These are phyloP conservation scores for Drosophila heteroneura DNA, from an alignment of 2,888 invertebrate genomes.

Conservation along the genomic window DNA sequence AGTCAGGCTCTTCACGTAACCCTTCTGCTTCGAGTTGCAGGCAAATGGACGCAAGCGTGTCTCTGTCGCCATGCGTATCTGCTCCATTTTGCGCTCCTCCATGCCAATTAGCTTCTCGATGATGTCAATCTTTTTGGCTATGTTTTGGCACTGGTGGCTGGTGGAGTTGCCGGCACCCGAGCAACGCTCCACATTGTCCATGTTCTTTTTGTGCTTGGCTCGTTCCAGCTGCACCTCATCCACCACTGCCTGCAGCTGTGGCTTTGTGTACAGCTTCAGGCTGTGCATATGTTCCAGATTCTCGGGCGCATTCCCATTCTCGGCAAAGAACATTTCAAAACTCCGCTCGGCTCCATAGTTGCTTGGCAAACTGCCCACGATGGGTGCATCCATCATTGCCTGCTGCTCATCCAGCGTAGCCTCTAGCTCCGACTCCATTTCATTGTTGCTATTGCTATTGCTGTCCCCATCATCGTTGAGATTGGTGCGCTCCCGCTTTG, in stretches of 20 bases:
- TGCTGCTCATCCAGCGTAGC: conserved; percentile 8
- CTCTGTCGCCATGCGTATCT: conserved; percentile 88
- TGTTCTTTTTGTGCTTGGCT: conserved; percentile 83
- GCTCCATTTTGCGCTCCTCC: conserved; percentile 89
- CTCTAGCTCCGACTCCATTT: conserved; percentile 31
- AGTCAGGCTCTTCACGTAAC: conserved; percentile 89
- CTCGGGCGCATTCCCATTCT: conserved; percentile 88
- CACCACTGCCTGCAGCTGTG: conserved; percentile 80
- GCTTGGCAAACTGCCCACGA: conserved; percentile 79
- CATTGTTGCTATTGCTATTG: conserved; percentile 39
- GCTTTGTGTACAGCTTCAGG: conserved; percentile 87
- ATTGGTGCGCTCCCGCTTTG: conserved; percentile 68
- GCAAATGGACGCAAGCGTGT: conserved; percentile 88
- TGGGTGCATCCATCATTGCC: conserved; percentile 7
- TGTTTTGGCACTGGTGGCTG: conserved; percentile 85
- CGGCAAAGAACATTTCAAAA: conserved; percentile 88
- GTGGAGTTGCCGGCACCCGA: conserved; percentile 68
- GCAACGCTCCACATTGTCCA: conserved; percentile 80
- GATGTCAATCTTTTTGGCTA: conserved; percentile 90
- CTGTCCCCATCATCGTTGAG: conserved; percentile 71
- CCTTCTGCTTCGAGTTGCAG: conserved; percentile 88
- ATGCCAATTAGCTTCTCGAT: conserved; percentile 90
- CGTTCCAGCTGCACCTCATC: conserved; percentile 83
- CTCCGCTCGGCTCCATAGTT: conserved; percentile 86
- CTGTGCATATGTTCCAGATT: conserved; percentile 87